Evolutionary conservation across 2,113 vertebrate species (phyloP).

Genomic region (Serilophus lunatus): DNA sequence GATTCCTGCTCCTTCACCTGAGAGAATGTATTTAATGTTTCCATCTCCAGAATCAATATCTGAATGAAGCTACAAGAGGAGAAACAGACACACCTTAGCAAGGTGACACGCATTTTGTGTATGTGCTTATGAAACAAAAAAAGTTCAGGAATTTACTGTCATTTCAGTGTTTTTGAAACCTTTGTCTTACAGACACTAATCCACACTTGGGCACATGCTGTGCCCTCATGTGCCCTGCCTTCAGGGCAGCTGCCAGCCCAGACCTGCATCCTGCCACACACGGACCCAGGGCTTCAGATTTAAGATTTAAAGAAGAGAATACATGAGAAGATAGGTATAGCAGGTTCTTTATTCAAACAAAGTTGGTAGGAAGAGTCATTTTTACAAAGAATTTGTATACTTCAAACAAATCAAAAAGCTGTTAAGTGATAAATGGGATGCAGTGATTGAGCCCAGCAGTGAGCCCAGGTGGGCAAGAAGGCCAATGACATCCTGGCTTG

Average conservation of each 20-base stretch:
- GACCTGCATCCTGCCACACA: background rate
- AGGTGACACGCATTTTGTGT: background rate
- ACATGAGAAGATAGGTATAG: background rate
- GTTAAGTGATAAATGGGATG: background rate
- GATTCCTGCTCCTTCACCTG: slow-evolving; percentile 95
- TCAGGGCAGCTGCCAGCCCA: background rate
- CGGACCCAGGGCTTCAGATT: background rate
- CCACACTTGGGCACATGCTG: background rate
- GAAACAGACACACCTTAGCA: slow-evolving; percentile 13
- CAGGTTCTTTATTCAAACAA: background rate
- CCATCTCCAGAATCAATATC: slow-evolving; percentile 94
- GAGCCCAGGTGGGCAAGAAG: background rate
- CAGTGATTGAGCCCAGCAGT: background rate
- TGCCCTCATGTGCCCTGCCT: background rate
- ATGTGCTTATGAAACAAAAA: background rate
- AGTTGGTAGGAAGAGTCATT: background rate
- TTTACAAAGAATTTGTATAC: background rate
- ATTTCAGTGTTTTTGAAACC: background rate
- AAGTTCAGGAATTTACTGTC: background rate
- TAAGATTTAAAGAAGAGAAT: background rate
- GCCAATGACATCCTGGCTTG: background rate
- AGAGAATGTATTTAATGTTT: slow-evolving; percentile 98
- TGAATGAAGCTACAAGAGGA: slow-evolving; percentile 88
- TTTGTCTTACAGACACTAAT: background rate
- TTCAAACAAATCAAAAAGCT: background rate